Conservation (phyloP, 1,140 invertebrate genomes). For the Berghia stephanieae region DNA sequence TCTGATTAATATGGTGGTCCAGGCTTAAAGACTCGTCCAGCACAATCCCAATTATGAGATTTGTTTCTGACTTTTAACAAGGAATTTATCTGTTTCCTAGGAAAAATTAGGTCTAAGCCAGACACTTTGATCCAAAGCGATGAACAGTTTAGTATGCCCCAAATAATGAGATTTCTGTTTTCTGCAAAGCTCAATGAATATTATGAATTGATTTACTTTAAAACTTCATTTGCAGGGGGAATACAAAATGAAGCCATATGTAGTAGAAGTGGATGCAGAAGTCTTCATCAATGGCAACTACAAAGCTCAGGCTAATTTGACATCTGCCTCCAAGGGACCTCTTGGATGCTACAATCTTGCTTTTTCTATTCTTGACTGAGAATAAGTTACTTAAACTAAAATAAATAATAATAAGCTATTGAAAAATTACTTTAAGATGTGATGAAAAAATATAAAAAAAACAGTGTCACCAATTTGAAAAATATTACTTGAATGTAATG, state of each 20-base stretch:
- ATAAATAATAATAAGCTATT: too few relatives aligned
- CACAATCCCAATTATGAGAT: too few relatives aligned
- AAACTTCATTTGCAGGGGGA: not conserved
- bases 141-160: not conserved
- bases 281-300: constrained; percentile 10
- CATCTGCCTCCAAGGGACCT: not conserved
- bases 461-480: too few relatives aligned
- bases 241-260: not conserved
- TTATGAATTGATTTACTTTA: not conserved
- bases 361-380: too few relatives aligned
- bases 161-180: not conserved
- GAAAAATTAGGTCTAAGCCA: not conserved
- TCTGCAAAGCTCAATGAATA: not conserved
- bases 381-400: too few relatives aligned
- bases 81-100: too few relatives aligned
- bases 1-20: too few relatives aligned
- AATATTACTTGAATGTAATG: too few relatives aligned
- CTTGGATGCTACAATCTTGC: constrained; percentile 8
- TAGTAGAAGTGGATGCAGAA: constrained; percentile 12
- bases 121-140: not conserved
- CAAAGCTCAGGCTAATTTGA: not conserved
- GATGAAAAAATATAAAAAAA: too few relatives aligned
- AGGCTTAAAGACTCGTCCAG: too few relatives aligned
- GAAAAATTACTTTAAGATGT: too few relatives aligned
- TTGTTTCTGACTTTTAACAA: too few relatives aligned